Base-by-base conservation (phyloP, 2,113 vertebrate species). In the Semnornis frantzii region DNA sequence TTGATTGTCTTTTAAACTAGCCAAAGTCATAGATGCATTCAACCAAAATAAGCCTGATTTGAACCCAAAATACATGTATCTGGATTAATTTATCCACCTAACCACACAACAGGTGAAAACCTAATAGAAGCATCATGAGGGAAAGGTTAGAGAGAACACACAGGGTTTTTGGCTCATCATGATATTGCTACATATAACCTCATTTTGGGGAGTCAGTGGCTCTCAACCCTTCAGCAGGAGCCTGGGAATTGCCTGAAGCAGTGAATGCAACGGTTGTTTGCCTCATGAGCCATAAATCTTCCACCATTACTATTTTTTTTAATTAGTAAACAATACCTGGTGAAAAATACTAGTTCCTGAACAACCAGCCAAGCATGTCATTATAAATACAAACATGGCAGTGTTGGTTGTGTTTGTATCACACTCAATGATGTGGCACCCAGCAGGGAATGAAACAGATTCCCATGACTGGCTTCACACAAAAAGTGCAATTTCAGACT, bases 351-450 rank as follows among this genome's bases (percentile, higher is more conserved):
- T 5, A 44, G 9, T n/a, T 79, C 39, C 68, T 69, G 39, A 87
- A 7, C 25, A 73, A 5, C 5, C 4, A 34, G 39, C 3, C 50
- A 48, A 34, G 12, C 7, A 2, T 16, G 28, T 20, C 12, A 8
- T 10, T 69, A 13, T 72, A 48, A 13, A 66, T 30, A 34, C 7
- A 39, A 58, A 24, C 5, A 8, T 15, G 46, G 39, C 6, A 28
- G 15, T 0, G 0, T 6, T 62, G n/a, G 28, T 8, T 58, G 16
- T n/a, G 8, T 46, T 33, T 54, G 6, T 37, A 64, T 34, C n/a
- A 24, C 7, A 2, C 18, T 34, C 62, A 34, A 30, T 46, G 30
- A 27, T 59, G 21, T 31, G 20, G 31, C 10, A 2, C n/a, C 21
- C 59, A 54, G 16, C 5, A 28, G 14, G 19, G 6, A n/a, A 16